Percentiles rank a stretch among this genome's conserved stretches.
Evolutionary conservation across 2,888 invertebrate species (phyloP).

Genomic region (Rhyacophila evoluta): DNA sequence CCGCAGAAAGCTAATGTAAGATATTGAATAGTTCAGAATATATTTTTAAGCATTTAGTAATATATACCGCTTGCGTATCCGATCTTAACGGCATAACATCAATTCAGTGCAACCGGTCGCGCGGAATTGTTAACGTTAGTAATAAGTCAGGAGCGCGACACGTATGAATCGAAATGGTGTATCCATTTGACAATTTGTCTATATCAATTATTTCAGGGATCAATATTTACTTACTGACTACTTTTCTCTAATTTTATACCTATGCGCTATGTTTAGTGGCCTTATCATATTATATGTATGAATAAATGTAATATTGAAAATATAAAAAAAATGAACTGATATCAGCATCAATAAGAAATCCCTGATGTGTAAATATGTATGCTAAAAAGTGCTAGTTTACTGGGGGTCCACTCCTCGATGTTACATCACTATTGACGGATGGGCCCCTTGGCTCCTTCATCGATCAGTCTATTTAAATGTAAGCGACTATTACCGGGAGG

Average conservation of each 20-base stretch:
- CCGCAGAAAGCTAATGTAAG: slow-evolving; percentile 20
- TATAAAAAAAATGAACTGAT: slow-evolving; percentile 43
- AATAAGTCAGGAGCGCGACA: background rate
- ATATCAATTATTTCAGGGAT: slow-evolving; percentile 55
- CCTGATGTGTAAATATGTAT: slow-evolving; percentile 32
- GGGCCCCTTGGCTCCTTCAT: background rate
- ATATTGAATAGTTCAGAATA: slow-evolving; percentile 28
- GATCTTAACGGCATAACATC: slow-evolving; percentile 5
- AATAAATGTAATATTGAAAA: slow-evolving; percentile 36
- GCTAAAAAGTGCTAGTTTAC: background rate
- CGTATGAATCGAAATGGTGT: slow-evolving; percentile 24
- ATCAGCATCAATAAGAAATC: slow-evolving; percentile 35
- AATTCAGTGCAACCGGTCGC: background rate
- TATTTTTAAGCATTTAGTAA: slow-evolving; percentile 28
- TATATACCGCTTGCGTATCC: slow-evolving; percentile 22
- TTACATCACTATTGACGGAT: background rate
- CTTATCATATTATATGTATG: slow-evolving; percentile 50
- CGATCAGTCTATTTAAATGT: slow-evolving; percentile 11
- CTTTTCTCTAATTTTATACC: slow-evolving; percentile 54
- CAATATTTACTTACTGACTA: slow-evolving; percentile 54
- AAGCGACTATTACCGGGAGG: slow-evolving; percentile 31
- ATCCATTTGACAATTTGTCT: slow-evolving; percentile 37
- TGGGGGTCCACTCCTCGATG: background rate
- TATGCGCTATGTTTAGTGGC: slow-evolving; percentile 54
- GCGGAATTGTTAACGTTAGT: background rate